phyloP scores from a whole-genome alignment of 2,888 invertebrate species.

The Craniophora ligustri region DNA sequence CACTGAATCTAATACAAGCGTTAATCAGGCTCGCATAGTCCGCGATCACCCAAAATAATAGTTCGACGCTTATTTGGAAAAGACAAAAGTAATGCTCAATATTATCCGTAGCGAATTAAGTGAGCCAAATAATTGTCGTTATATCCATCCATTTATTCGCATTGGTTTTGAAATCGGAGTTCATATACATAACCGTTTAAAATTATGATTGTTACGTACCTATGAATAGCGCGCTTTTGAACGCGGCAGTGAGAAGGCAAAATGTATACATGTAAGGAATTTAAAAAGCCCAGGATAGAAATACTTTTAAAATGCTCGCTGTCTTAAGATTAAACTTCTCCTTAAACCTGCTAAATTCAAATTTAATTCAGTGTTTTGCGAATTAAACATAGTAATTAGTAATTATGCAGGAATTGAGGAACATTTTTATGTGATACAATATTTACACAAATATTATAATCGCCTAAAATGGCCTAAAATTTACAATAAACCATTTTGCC shows the following conservation, averaged over 20 bases:
- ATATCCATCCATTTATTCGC: slow-evolving; percentile 57
- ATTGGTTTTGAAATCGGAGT: slow-evolving; percentile 29
- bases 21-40: not conserved
- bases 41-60: slow-evolving; percentile 52
- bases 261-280: too few species aligned
- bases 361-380: too few species aligned
- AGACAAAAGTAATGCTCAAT: slow-evolving; percentile 70
- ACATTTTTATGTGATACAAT: too few species aligned
- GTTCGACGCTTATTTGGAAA: slow-evolving; percentile 69
- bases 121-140: slow-evolving; percentile 61
- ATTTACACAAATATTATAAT: too few species aligned
- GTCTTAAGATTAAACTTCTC: too few species aligned
- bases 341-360: too few species aligned
- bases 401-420: too few species aligned
- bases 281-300: too few species aligned
- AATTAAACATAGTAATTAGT: too few species aligned
- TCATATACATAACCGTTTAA: slow-evolving; percentile 40
- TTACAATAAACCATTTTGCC: not conserved
- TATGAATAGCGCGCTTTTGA: slow-evolving; percentile 29
- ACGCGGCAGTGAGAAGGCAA: slow-evolving; percentile 9
- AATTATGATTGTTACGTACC: slow-evolving; percentile 26
- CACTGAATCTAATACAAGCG: not conserved
- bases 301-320: too few species aligned
- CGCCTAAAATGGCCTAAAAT: slow-evolving; percentile 23
- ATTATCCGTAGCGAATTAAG: slow-evolving; percentile 55